Percentiles rank a stretch among this genome's conserved stretches.
These are phyloP conservation scores for Cotesia typhae DNA, from an alignment of 1,140 invertebrate species.

Conservation along the genomic window DNA sequence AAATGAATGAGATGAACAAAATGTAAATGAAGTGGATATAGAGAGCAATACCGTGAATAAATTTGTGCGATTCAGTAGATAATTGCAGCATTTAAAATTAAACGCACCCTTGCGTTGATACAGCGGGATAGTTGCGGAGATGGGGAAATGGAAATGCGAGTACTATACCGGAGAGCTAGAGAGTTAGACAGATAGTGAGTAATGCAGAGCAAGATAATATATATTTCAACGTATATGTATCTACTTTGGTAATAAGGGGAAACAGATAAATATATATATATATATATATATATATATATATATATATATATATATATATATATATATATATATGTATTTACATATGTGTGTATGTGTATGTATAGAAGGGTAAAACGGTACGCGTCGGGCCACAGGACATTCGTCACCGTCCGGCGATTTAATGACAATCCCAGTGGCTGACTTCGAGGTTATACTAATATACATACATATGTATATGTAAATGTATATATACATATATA, in stretches of 20 bases:
- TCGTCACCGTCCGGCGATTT: conserved; percentile 21
- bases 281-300: too few species aligned
- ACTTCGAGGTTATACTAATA: conserved; percentile 16
- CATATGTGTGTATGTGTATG: neutral
- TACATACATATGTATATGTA: too few species aligned
- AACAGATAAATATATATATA: too few species aligned
- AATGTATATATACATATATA: too few species aligned
- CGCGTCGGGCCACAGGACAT: conserved; percentile 25
- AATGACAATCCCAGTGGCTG: conserved; percentile 25
- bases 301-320: too few species aligned
- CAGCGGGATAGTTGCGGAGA: neutral
- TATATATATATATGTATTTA: neutral
- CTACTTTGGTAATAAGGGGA: neutral
- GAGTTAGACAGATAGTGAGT: neutral
- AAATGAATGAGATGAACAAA: conserved; percentile 19
- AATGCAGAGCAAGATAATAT: neutral
- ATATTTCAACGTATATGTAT: neutral
- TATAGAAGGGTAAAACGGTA: neutral
- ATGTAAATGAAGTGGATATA: conserved; percentile 27
- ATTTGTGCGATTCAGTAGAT: conserved; percentile 29
- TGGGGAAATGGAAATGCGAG: too few species aligned
- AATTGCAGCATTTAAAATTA: conserved; percentile 31
- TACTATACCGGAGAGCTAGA: too few species aligned
- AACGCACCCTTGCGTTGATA: conserved; percentile 22
- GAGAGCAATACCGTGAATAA: conserved; percentile 14